phyloP scores from a whole-genome alignment of 1,140 invertebrate species.

The Calycopis cecrops region DNA sequence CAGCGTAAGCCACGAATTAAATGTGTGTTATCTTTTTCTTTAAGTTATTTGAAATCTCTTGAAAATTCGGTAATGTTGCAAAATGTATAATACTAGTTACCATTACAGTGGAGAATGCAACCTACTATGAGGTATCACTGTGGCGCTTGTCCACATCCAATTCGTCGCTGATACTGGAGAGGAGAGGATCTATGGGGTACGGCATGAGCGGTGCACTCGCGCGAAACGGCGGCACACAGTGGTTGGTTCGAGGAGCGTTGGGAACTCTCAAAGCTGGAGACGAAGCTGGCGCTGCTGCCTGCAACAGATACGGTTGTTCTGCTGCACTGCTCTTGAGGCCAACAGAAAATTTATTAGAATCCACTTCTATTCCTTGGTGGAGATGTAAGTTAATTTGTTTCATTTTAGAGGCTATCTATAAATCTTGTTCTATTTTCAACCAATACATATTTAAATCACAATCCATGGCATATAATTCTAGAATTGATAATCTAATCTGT shows the following conservation, averaged over 20 bases:
- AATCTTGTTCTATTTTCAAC: neutral
- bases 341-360: slow-evolving; percentile 48
- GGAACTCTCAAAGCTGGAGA: slow-evolving; percentile 45
- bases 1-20: no score
- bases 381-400: slow-evolving; percentile 38
- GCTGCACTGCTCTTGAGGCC: slow-evolving; percentile 47
- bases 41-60: no score
- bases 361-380: slow-evolving; percentile 56
- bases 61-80: no score
- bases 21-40: no score
- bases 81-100: neutral
- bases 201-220: slow-evolving; percentile 48
- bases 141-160: slow-evolving; percentile 61
- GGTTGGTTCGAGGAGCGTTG: slow-evolving; percentile 45
- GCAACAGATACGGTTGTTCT: slow-evolving; percentile 61
- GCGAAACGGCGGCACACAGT: slow-evolving; percentile 34
- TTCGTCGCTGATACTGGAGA: slow-evolving; percentile 47
- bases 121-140: slow-evolving; percentile 63
- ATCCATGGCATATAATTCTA: neutral
- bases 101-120: slow-evolving; percentile 61
- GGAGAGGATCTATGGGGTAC: slow-evolving; percentile 51
- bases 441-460: neutral
- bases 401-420: no score
- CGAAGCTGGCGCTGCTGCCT: slow-evolving; percentile 55
- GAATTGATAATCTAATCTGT: neutral